phyloP scores from a whole-genome alignment of 1,140 invertebrate species.

The Listronotus oregonensis region DNA sequence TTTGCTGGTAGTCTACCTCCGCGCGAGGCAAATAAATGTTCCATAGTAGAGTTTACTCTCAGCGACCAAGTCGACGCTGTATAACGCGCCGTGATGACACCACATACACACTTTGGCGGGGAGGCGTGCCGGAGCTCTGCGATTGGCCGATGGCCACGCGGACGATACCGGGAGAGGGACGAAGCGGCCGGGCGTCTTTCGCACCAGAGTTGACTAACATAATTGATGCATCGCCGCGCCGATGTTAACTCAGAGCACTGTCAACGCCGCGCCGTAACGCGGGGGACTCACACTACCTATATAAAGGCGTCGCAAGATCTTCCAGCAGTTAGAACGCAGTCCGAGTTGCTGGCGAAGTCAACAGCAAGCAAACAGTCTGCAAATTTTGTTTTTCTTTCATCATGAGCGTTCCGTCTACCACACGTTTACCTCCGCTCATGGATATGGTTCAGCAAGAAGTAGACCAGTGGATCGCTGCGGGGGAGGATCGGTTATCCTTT shows the following conservation, averaged over 20 bases:
- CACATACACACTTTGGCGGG: conserved; percentile 3
- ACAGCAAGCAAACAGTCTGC: conserved; percentile 1
- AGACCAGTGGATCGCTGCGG: background rate
- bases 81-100: background rate
- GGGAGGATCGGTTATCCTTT: background rate
- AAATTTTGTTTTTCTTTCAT: conserved; percentile 1
- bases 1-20: conserved; percentile 2
- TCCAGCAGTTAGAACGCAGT: background rate
- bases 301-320: background rate
- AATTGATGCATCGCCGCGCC: background rate
- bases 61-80: conserved; percentile 1
- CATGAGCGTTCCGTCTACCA: background rate
- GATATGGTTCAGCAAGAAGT: background rate
- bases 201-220: conserved; percentile 2
- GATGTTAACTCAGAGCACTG: conserved; percentile 1
- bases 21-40: background rate
- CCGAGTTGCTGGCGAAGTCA: background rate
- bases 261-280: background rate
- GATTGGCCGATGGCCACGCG: conserved; percentile 3
- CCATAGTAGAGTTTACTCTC: conserved; percentile 1
- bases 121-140: conserved; percentile 1
- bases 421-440: conserved; percentile 1
- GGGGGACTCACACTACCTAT: conserved; percentile 2
- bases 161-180: background rate
- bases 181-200: background rate